These are phyloP conservation scores for Scomber japonicus DNA, from an alignment of 2,113 vertebrate genomes.

Conservation along the genomic window DNA sequence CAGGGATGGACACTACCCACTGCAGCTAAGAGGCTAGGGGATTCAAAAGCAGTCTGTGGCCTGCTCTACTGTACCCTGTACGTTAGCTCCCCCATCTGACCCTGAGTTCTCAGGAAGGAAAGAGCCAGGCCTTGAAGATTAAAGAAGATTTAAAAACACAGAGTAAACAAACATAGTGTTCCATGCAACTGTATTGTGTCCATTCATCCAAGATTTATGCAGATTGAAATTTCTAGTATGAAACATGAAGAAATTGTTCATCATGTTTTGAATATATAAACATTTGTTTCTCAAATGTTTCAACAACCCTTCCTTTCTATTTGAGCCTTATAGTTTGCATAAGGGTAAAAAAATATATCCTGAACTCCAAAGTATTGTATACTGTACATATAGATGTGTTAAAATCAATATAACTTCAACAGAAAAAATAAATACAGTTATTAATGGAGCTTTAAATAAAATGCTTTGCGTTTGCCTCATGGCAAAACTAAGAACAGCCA, in stretches of 20 bases:
- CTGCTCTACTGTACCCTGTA: constrained; percentile 66
- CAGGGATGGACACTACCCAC: constrained; percentile 74
- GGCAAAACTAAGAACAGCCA: constrained; percentile 36
- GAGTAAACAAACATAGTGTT: constrained; percentile 30
- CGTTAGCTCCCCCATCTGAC: constrained; percentile 73
- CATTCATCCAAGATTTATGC: neutral
- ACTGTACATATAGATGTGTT: constrained; percentile 36
- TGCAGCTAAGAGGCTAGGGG: constrained; percentile 78
- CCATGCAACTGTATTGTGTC: neutral
- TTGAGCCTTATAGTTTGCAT: neutral
- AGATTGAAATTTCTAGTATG: neutral
- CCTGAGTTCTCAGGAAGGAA: constrained; percentile 36
- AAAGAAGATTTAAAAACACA: constrained; percentile 56
- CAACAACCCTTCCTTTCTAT: neutral
- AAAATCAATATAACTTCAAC: constrained; percentile 35
- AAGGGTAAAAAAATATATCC: neutral
- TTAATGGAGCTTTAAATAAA: constrained; percentile 34
- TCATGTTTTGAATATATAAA: neutral
- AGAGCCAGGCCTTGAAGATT: constrained; percentile 27
- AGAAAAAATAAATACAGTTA: constrained; percentile 50
- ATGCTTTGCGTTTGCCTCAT: constrained; percentile 47
- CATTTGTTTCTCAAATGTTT: neutral
- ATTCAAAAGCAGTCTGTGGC: constrained; percentile 66
- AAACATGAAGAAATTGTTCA: neutral
- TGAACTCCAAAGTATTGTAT: constrained; percentile 19